Base-by-base conservation (phyloP, 2,888 invertebrate species). In the Sesamia inferens region DNA sequence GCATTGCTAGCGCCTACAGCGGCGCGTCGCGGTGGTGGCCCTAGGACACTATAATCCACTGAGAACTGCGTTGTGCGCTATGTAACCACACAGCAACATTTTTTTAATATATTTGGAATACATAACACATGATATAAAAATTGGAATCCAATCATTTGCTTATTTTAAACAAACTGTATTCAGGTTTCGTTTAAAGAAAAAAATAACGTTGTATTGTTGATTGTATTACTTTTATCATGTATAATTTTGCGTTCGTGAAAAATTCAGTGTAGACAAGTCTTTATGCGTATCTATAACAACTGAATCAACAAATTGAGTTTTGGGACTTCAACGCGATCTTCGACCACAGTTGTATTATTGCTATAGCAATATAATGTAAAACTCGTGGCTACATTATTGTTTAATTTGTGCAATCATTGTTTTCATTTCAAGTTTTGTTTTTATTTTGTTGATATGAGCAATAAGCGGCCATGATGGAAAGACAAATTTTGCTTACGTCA, bases 391-490 rank as follows among this genome's bases (percentile, higher is more conserved):
- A 68, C 22, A 48, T 65, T 39, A 55, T 74, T 81, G 64, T 81
- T 71, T 62, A 72, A 73, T 71, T 75, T 66, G 82, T 88, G 88
- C 87, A 84, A 86, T 88, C 62, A 74, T 83, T 84, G 83, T 87
- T 85, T 86, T 77, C 74, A 75, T 74, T 76, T 71, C 69, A 76
- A 79, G 78, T 83, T 72, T 72, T 82, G 68, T 83, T 82, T 71
- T 74, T 62, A 42, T 81, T 85, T 81, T 86, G 78, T 87, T 84
- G 67, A 66, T 76, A 74, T 82, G 90, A 90, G 91, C 90, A 90
- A 90, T 90, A 90, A 79, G 82, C 80, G 82, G 87, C 88, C 86
- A 84, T 82, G 83, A 76, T 70, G 63, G 75, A 76, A 76, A 84
- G 63, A 72, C 68, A 82, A 69, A 78, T 69, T 73, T 74, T 78